Base-by-base conservation (phyloP, 2,888 invertebrate species). In the Cheiracanthium punctorium region DNA sequence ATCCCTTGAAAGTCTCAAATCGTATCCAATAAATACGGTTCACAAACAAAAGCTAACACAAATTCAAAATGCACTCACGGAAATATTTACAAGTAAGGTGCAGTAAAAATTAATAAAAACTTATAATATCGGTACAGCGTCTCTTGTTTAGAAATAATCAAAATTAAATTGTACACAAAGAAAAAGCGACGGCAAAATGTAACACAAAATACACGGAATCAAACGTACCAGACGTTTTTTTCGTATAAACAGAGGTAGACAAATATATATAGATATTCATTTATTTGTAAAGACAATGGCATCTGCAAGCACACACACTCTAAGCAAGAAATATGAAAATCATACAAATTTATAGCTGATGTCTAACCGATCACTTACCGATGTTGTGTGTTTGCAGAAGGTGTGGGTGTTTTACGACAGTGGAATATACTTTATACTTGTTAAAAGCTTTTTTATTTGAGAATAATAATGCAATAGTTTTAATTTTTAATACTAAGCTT, bases 151-250 rank as follows among this genome's bases (percentile, higher is more conserved):
- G 58, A 58, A 58, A 24, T 58, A 58, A 24, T 58, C 58, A 58
- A 58, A 58, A 24, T 48, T 17, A 48, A 17, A 2, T 58, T 2
- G 12, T 24, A 24, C 58, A 58, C 58, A 58, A 58, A 58, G 58
- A 7, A 48, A 48, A 12, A 17, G 24, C 8, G 24, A 58, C 24
- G 17, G 17, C 8, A 24, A 58, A 4, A 58, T 24, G 8, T 48
- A 48, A 58, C 10, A 37, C 37, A 58, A 48, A 48, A 17, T 58
- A 58, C 58, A 58, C 58, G 20, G 58, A 58, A 69, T 71, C 37
- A 75, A 82, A 82, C 82, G 82, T 82, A 76, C 82, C 82, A 82
- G 82, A 82, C 82, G 82, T 71, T 82, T 76, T 20, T n/a, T 20
- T 37, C 24, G 24, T 48, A 17, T 24, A 20, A 69, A 4, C 29